A percentile compares a stretch with the other conserved stretches of the same genome.
These are phyloP conservation scores for Drosophila planitibia DNA, from an alignment of 2,888 invertebrate genomes.

Conservation along the genomic window DNA sequence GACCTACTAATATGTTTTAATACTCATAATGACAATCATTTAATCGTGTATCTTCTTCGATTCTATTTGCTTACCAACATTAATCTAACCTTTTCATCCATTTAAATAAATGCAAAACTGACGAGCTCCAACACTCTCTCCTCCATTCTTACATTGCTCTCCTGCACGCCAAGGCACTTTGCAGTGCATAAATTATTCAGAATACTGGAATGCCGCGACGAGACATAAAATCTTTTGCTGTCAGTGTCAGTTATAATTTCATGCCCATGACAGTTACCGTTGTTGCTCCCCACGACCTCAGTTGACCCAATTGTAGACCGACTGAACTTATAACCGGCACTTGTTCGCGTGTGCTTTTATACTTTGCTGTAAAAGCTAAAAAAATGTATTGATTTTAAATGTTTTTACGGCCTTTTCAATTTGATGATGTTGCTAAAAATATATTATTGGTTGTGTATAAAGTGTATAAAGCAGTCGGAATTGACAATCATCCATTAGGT, in stretches of 20 bases:
- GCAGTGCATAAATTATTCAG: conserved; percentile 76
- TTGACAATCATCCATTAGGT: not conserved
- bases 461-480: not conserved
- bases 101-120: conserved; percentile 30
- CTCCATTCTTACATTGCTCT: not conserved
- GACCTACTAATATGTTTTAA: not conserved
- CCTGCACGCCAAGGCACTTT: conserved; percentile 64
- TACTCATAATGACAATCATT: not conserved
- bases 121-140: conserved; percentile 10
- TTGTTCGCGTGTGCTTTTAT: conserved; percentile 31
- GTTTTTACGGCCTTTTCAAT: not conserved
- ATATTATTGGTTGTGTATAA: not conserved
- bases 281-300: conserved; percentile 20
- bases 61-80: not conserved
- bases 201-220: conserved; percentile 62
- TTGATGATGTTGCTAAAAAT: not conserved
- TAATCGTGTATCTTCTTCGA: not conserved
- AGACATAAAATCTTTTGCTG: conserved; percentile 63
- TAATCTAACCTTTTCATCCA: not conserved
- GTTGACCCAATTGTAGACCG: conserved; percentile 58
- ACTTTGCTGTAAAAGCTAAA: not conserved
- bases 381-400: not conserved
- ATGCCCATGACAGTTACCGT: conserved; percentile 43
- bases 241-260: conserved; percentile 71
- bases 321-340: conserved; percentile 29